These are phyloP conservation scores for Agrilus biguttatus DNA, from an alignment of 2,888 invertebrate genomes.

Conservation along the genomic window DNA sequence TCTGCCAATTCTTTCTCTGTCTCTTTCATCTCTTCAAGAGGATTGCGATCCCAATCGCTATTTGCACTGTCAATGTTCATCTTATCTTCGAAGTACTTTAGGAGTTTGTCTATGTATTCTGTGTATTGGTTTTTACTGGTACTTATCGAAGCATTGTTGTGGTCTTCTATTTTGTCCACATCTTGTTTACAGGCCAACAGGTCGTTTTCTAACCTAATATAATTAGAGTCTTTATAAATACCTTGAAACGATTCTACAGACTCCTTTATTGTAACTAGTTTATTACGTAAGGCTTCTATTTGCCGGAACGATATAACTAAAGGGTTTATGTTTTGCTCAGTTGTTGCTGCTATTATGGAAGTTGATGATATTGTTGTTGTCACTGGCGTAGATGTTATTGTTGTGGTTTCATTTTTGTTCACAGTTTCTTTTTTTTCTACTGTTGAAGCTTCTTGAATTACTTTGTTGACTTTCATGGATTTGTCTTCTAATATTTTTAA, in stretches of 20 bases:
- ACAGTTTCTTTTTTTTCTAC: background rate
- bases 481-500: conserved; percentile 12
- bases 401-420: background rate
- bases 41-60: conserved; percentile 10
- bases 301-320: background rate
- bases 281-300: conserved; percentile 8
- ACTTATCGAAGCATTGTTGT: conserved; percentile 3
- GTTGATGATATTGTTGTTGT: no score
- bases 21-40: conserved; percentile 13
- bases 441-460: conserved; percentile 2
- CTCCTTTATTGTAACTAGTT: conserved; percentile 5
- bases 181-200: conserved; percentile 4
- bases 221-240: conserved; percentile 6
- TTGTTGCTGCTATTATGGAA: background rate
- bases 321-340: background rate
- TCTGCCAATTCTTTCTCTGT: conserved; percentile 10
- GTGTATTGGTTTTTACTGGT: conserved; percentile 7
- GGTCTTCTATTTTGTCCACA: conserved; percentile 5
- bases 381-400: no score
- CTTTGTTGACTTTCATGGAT: conserved; percentile 7
- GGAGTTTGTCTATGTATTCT: conserved; percentile 7
- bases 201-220: conserved; percentile 8
- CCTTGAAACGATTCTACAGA: conserved; percentile 9
- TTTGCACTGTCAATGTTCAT: background rate
- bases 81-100: conserved; percentile 9